phyloP scores from a whole-genome alignment of 1,140 invertebrate genomes.

The Drosophila bocqueti region DNA sequence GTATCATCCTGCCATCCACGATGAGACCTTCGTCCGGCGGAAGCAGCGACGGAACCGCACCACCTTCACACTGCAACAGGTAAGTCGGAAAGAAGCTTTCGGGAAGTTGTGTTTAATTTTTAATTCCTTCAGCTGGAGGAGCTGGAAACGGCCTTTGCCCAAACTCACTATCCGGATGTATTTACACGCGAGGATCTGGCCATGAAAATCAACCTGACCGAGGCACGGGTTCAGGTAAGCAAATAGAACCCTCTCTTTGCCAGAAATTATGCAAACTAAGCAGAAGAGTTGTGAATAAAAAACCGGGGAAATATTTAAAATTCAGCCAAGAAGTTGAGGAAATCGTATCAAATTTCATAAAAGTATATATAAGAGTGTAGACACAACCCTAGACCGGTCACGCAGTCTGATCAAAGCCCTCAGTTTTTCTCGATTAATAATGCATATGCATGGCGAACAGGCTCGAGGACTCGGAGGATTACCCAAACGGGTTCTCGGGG shows the following conservation, averaged over 20 bases:
- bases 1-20: conserved; percentile 96
- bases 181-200: conserved; percentile 98
- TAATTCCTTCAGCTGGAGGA: conserved; percentile 91
- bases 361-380: conserved; percentile 29
- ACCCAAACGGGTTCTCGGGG: conserved; percentile 40
- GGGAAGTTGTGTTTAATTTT: conserved; percentile 51
- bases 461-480: conserved; percentile 27
- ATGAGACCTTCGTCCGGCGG: conserved; percentile 97
- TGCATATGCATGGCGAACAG: conserved; percentile 69
- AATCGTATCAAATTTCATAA: conserved; percentile 83
- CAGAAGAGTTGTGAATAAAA: conserved; percentile 20
- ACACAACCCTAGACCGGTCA: conserved; percentile 64
- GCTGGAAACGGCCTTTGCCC: conserved; percentile 97
- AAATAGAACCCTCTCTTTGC: not conserved
- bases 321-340: conserved; percentile 33
- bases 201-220: conserved; percentile 99
- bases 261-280: conserved; percentile 63
- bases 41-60: conserved; percentile 98
- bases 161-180: conserved; percentile 99
- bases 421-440: conserved; percentile 64
- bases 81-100: conserved; percentile 81
- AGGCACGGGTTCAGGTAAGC: conserved; percentile 97
- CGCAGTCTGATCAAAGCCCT: conserved; percentile 71
- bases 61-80: conserved; percentile 98
- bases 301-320: conserved; percentile 14